These are phyloP conservation scores for Piliocolobus tephrosceles DNA, from an alignment of 2,113 vertebrate species.

Conservation along the genomic window DNA sequence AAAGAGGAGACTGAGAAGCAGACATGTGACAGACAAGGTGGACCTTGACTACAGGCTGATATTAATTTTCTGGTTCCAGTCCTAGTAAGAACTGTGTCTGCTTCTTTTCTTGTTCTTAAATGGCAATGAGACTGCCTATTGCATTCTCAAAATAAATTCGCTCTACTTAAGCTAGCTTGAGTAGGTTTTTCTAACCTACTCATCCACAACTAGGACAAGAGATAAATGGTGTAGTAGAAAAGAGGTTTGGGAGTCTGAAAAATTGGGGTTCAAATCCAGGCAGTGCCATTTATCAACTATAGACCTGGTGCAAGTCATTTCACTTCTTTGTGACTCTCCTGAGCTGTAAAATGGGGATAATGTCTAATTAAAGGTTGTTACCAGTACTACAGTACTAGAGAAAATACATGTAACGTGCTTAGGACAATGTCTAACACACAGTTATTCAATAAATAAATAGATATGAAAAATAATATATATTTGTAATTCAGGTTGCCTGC, in stretches of 20 bases:
- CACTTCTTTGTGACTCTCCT: neutral
- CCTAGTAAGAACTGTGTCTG: neutral
- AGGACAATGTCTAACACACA: neutral
- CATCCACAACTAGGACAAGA: conserved; percentile 22
- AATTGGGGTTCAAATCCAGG: neutral
- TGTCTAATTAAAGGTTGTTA: neutral
- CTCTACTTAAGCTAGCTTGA: neutral
- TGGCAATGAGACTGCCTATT: neutral
- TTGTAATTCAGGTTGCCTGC: neutral
- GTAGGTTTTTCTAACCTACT: neutral
- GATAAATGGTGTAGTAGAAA: conserved; percentile 11
- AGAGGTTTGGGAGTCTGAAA: neutral
- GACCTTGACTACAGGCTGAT: neutral
- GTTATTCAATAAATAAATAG: neutral
- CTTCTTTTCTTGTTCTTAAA: neutral
- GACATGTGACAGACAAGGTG: neutral
- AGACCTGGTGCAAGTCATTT: neutral
- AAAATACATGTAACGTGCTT: neutral
- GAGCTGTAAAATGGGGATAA: neutral
- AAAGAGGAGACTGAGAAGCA: neutral
- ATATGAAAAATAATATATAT: neutral
- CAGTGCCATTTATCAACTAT: neutral
- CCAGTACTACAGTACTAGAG: neutral
- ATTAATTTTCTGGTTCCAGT: conserved; percentile 8
- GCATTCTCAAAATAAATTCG: conserved; percentile 27